Evolutionary conservation across 2,113 vertebrate genomes (phyloP).

Genomic region (Etheostoma spectabile): DNA sequence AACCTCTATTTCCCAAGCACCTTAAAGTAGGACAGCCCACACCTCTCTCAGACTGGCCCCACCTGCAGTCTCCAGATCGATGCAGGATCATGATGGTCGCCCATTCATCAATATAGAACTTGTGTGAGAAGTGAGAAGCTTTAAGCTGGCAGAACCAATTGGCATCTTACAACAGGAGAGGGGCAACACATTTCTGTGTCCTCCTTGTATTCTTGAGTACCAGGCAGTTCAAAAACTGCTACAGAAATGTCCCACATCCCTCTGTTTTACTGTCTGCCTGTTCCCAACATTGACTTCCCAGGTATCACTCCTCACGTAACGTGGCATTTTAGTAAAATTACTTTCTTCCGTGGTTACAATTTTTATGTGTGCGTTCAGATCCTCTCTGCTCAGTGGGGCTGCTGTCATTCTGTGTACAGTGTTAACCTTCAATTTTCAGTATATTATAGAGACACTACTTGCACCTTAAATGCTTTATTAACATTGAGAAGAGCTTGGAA

Average conservation of each 20-base stretch:
- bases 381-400: constrained; percentile 26
- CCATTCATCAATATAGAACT: constrained; percentile 22
- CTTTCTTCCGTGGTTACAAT: constrained; percentile 40
- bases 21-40: neutral
- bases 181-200: neutral
- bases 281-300: neutral
- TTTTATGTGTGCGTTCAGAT: constrained; percentile 30
- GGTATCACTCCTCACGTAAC: constrained; percentile 17
- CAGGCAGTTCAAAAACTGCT: neutral
- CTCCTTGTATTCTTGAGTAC: neutral
- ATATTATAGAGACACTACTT: constrained; percentile 6
- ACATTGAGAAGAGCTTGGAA: constrained; percentile 10
- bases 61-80: constrained; percentile 16
- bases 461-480: constrained; percentile 43
- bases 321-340: constrained; percentile 40
- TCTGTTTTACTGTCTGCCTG: neutral
- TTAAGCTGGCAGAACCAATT: constrained; percentile 3
- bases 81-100: neutral
- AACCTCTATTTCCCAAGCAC: constrained; percentile 3
- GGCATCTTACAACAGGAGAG: neutral
- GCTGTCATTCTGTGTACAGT: constrained; percentile 12
- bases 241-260: neutral
- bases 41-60: neutral
- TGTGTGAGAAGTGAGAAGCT: neutral
- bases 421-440: constrained; percentile 28